Conservation (phyloP, 2,797 vertebrate genomes). For the Cryptoblepharus egeriae region DNA sequence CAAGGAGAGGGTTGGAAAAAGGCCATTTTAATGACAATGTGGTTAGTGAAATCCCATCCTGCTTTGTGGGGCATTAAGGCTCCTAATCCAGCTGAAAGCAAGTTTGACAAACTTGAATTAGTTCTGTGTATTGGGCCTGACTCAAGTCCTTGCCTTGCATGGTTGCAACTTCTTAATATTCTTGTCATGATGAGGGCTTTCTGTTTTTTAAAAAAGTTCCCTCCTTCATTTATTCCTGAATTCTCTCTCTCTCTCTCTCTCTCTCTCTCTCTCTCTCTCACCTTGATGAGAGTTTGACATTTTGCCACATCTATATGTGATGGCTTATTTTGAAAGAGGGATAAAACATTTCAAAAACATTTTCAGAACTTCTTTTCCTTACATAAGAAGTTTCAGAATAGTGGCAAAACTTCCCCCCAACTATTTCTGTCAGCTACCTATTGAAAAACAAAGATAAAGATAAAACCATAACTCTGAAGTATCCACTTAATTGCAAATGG, state of each 20-base stretch:
- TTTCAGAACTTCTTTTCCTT: conserved; percentile 31
- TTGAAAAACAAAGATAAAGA: conserved; percentile 75
- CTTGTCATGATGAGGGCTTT: background rate
- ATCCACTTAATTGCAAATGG: conserved; percentile 73
- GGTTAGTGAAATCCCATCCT: background rate
- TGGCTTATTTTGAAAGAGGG: conserved; percentile 53
- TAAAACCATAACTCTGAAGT: conserved; percentile 74
- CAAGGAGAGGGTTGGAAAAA: background rate
- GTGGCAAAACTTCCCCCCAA: conserved; percentile 53
- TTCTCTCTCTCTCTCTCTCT: background rate
- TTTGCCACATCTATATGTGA: conserved; percentile 35
- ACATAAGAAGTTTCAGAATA: conserved; percentile 51
- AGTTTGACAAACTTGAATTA: background rate
- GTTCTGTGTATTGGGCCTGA: background rate
- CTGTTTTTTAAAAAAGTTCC: background rate
- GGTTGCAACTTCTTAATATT: conserved; percentile 24
- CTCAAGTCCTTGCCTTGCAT: conserved; percentile 14
- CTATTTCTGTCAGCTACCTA: conserved; percentile 47
- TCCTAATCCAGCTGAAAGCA: conserved; percentile 29
- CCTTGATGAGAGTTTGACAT: background rate
- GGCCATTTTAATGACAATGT: too few relatives aligned
- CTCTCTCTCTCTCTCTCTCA: background rate
- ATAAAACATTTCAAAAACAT: conserved; percentile 59
- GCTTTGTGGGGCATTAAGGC: background rate
- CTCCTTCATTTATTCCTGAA: background rate